Evolutionary conservation across 2,888 invertebrate genomes (phyloP), one percentile per base, ranked within the genome.

Genomic region (Parnassius smintheus): DNA sequence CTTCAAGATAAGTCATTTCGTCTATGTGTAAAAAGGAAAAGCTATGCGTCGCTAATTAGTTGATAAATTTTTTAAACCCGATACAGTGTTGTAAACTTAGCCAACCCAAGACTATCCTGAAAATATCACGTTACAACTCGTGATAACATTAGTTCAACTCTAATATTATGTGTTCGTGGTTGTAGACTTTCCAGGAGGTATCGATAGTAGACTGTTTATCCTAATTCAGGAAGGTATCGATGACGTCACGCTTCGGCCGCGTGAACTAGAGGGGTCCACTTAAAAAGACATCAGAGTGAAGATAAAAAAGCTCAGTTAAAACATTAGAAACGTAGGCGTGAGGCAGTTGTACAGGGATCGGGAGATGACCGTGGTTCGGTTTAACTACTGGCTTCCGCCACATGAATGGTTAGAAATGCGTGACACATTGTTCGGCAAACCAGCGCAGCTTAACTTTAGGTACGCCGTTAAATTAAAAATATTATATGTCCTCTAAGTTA

Each of bases 361-460:
- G 75, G 77, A 77, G 80, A 80, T 89, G 87, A 88, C 88, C 86
- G 85, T 80, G 81, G 82, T 85, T 86, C 81, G 81, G 81, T 85
- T 83, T 88, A 91, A 91, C 89, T 88, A 82, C 78, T 75, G 72
- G 85, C 88, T 89, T 91, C 90, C 90, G 90, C 74, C 76, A 78
- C 80, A 78, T 74, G 75, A 74, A 67, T 74, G 75, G 76, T 77
- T 75, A 48, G 75, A 70, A 69, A 61, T 72, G 68, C 67, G 72
- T 74, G 76, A 73, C 83, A 80, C 82, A 80, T 71, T 69, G 67
- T 68, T 65, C 68, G 65, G 60, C 53, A 53, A 53, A 62, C 13
- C 48, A 44, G 13, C 53, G 13, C 35, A 11, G 53, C n/a, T 9
- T 46, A 53, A 52, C 41, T 51, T 56, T 45, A 59, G 56, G 52